Conservation (phyloP, 2,888 invertebrate species). For the Cosmopolites sordidus region DNA sequence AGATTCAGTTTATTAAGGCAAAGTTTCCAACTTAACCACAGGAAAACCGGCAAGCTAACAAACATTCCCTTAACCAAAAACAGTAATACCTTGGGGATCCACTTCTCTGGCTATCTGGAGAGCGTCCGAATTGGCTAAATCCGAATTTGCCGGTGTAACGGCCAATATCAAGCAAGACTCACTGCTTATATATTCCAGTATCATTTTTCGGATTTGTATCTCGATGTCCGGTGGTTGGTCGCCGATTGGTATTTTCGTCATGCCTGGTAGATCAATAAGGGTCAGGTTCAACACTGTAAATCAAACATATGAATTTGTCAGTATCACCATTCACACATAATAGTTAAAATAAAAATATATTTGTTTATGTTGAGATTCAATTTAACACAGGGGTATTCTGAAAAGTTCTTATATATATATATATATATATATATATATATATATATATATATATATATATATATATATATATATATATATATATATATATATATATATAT, state of each 20-base stretch:
- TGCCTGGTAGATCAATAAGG: conserved; percentile 89
- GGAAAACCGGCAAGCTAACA: no score
- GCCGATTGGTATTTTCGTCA: conserved; percentile 96
- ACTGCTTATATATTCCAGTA: conserved; percentile 88
- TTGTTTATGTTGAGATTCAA: no score
- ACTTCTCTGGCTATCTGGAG: conserved; percentile 97
- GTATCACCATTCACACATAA: no score
- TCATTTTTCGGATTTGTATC: conserved; percentile 88
- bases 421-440: background rate
- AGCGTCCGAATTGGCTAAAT: conserved; percentile 98
- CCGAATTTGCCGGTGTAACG: conserved; percentile 95
- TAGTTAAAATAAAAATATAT: no score
- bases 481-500: background rate
- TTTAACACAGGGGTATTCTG: no score
- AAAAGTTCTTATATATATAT: no score
- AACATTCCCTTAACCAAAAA: no score
- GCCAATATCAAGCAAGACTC: conserved; percentile 95
- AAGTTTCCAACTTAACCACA: no score
- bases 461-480: background rate
- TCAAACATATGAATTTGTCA: conserved; percentile 3
- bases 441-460: background rate
- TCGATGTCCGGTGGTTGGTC: conserved; percentile 97
- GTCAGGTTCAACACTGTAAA: conserved; percentile 80
- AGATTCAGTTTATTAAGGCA: no score
- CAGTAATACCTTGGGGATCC: conserved; percentile 75